Base-by-base conservation (phyloP, 2,888 invertebrate genomes). In the Drosophila niveifrons region DNA sequence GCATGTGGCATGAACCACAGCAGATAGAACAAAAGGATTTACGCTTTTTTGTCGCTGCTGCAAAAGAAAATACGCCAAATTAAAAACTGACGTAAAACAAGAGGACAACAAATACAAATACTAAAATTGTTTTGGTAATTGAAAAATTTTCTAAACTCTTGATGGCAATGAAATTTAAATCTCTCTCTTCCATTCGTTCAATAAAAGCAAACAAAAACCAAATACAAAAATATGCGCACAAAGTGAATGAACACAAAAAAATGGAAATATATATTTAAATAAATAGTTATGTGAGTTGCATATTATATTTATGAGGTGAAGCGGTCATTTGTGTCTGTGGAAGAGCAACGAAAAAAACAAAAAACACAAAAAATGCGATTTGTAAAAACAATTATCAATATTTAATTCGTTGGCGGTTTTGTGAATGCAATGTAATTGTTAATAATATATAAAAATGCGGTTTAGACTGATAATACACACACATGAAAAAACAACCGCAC, bases 331-430 rank as follows among this genome's bases (percentile, higher is more conserved):
- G 17, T 15, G 43, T 11, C 18, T 15, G 56, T 36, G 8, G 31
- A 7, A 43, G n/a, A n/a, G n/a, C 23, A 23, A 23, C 23, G 23
- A 23, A 23, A 1, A 23, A 18, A 23, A n/a, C n/a, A n/a, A n/a
- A n/a, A n/a, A n/a, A n/a, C n/a, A n/a, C n/a, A n/a, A n/a, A 53
- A 73, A 78, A 74, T 58, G 3, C 52, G 67, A 66, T 76, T 74
- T 63, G 68, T 36, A 77, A 85, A 83, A 88, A 80, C 70, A 88
- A 88, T 88, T 88, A 82, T 88, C 78, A 88, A 84, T 85, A 85
- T 84, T 88, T 88, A 88, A 84, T 82, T 78, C 62, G 64, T 51
- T 72, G 53, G 80, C 47, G 88, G 88, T 85, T 88, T 69, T 70
- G 82, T 48, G 59, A 62, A 80, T 68, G 78, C 58, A 71, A 72